Conservation (phyloP, 2,113 vertebrate species). For the Balaeniceps rex region DNA sequence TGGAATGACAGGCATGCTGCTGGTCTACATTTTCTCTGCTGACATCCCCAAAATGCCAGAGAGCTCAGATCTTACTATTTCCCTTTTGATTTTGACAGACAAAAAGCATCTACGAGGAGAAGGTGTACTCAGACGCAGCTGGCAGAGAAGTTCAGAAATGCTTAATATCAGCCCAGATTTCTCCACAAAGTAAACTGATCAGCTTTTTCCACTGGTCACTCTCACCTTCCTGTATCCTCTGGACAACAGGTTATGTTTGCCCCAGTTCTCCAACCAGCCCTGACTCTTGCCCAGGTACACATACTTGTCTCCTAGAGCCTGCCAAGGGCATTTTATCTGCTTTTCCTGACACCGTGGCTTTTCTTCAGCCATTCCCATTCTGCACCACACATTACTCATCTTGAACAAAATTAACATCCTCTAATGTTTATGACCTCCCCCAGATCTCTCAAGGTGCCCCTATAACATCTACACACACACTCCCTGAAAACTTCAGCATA, state of each 20-base stretch:
- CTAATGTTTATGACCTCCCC: neutral
- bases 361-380: neutral
- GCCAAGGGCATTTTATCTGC: neutral
- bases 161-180: neutral
- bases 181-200: neutral
- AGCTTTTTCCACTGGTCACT: neutral
- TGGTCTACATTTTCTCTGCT: neutral
- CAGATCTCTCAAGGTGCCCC: neutral
- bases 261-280: neutral
- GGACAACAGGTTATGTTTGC: neutral
- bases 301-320: neutral
- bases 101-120: neutral
- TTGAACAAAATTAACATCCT: neutral
- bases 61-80: neutral
- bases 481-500: neutral
- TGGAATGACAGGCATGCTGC: neutral
- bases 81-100: neutral
- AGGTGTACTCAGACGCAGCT: accelerated
- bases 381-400: neutral
- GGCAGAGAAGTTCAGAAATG: neutral
- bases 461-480: neutral
- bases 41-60: neutral
- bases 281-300: neutral
- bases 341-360: neutral
- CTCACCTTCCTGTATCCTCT: neutral